These are phyloP conservation scores for Drosophila sproati DNA, from an alignment of 1,140 invertebrate genomes.

Conservation along the genomic window DNA sequence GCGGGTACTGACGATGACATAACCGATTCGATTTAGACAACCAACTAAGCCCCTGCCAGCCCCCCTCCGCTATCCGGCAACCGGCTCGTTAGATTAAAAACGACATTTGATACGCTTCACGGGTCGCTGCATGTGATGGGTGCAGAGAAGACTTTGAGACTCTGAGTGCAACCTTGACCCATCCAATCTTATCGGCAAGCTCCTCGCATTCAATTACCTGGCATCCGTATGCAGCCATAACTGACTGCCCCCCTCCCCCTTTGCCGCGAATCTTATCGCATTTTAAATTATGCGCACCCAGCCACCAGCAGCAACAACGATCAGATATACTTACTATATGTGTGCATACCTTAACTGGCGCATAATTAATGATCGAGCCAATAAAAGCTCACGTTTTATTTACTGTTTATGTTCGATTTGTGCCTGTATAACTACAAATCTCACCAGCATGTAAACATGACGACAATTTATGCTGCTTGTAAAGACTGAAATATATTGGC, in stretches of 20 bases:
- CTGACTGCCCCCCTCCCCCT: slow-evolving; percentile 13
- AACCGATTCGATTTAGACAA: slow-evolving; percentile 27
- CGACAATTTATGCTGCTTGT: slow-evolving; percentile 68
- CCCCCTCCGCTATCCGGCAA: neutral
- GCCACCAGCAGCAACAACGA: slow-evolving; percentile 35
- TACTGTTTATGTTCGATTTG: slow-evolving; percentile 66
- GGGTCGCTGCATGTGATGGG: slow-evolving; percentile 3
- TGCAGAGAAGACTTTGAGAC: neutral
- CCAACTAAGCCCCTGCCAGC: neutral
- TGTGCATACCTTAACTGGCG: slow-evolving; percentile 50
- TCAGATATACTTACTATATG: neutral
- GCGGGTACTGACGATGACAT: slow-evolving; percentile 37
- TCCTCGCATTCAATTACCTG: slow-evolving; percentile 39
- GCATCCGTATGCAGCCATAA: slow-evolving; percentile 26
- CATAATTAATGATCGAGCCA: slow-evolving; percentile 72
- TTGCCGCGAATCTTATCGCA: neutral
- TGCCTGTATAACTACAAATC: slow-evolving; percentile 36
- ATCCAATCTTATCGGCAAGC: slow-evolving; percentile 39
- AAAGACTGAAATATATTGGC: slow-evolving; percentile 47
- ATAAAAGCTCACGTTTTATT: slow-evolving; percentile 76
- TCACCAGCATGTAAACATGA: slow-evolving; percentile 63
- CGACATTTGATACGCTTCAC: slow-evolving; percentile 43
- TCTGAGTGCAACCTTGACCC: slow-evolving; percentile 39
- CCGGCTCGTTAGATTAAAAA: slow-evolving; percentile 1
- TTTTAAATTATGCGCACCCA: slow-evolving; percentile 39